phyloP scores from a whole-genome alignment of 2,888 invertebrate species.

The Clepsis dumicolana region DNA sequence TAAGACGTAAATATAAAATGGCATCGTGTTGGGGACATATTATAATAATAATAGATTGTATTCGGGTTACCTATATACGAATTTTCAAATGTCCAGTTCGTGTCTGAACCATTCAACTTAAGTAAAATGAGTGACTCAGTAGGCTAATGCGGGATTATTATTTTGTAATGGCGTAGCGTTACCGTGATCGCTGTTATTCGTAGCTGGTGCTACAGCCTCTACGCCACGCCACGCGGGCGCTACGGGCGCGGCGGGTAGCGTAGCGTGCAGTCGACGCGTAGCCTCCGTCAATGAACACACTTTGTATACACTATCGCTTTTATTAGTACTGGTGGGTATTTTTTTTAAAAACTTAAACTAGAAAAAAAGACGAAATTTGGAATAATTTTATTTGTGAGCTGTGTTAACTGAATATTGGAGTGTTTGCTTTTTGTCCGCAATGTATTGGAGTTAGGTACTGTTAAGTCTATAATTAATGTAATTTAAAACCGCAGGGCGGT shows the following conservation, averaged over 20 bases:
- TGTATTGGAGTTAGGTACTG: background rate
- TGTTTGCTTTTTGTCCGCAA: background rate
- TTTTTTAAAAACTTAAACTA: background rate
- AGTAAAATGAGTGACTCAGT: background rate
- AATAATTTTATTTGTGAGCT: no score
- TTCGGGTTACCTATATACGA: background rate
- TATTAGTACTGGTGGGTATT: slow-evolving; percentile 28
- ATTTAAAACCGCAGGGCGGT: slow-evolving; percentile 11
- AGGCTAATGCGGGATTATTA: slow-evolving; percentile 6
- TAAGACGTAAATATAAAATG: background rate
- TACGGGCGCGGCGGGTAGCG: slow-evolving; percentile 17
- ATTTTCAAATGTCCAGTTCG: background rate
- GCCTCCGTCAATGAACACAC: slow-evolving; percentile 33
- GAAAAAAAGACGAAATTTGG: background rate
- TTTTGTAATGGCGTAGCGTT: slow-evolving; percentile 25
- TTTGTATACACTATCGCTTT: slow-evolving; percentile 19
- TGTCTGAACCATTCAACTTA: background rate
- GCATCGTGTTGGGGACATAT: background rate
- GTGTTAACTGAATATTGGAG: background rate
- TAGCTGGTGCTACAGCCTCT: slow-evolving; percentile 14
- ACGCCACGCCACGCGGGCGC: slow-evolving; percentile 25
- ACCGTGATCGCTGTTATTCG: slow-evolving; percentile 20
- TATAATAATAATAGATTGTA: no score
- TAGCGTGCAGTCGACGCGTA: slow-evolving; percentile 34
- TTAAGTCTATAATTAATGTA: slow-evolving; percentile 17